phyloP scores from a whole-genome alignment of 2,888 invertebrate species.

The Mechanitis messenoides region DNA sequence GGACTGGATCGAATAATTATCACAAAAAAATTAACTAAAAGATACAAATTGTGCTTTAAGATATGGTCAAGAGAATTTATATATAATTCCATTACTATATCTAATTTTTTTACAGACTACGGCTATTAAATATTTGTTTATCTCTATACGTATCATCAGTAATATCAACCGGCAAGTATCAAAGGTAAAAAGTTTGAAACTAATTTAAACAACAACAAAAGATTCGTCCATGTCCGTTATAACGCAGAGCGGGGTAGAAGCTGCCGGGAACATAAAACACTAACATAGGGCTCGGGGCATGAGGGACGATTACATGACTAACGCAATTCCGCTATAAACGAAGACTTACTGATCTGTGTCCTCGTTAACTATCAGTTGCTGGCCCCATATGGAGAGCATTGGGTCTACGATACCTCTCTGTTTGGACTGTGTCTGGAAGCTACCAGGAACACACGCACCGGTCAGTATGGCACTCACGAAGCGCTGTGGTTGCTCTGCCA shows the following conservation, averaged over 20 bases:
- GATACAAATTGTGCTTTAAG: slow-evolving; percentile 14
- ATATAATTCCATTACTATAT: not conserved
- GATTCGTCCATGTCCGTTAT: slow-evolving; percentile 45
- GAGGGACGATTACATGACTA: slow-evolving; percentile 44
- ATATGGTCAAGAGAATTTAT: slow-evolving; percentile 1
- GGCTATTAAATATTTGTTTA: slow-evolving; percentile 12
- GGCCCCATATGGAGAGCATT: slow-evolving; percentile 98
- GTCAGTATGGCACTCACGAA: slow-evolving; percentile 43
- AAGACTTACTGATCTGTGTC: slow-evolving; percentile 96
- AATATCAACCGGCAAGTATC: slow-evolving; percentile 4
- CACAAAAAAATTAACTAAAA: slow-evolving; percentile 5
- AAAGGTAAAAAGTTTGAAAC: slow-evolving; percentile 6
- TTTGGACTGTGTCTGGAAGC: slow-evolving; percentile 92
- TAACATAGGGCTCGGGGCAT: slow-evolving; percentile 40
- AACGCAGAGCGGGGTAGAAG: slow-evolving; percentile 47
- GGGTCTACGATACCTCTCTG: slow-evolving; percentile 98
- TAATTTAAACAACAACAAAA: slow-evolving; percentile 7
- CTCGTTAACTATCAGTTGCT: slow-evolving; percentile 98
- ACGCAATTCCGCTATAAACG: slow-evolving; percentile 52
- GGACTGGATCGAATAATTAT: slow-evolving; percentile 34
- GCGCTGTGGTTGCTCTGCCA: slow-evolving; percentile 23
- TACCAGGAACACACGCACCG: slow-evolving; percentile 73
- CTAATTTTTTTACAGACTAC: not conserved
- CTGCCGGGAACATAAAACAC: slow-evolving; percentile 56
- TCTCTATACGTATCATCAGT: slow-evolving; percentile 14